Base-by-base conservation (phyloP, 2,888 invertebrate species). In the Xanthorhoe designata region DNA sequence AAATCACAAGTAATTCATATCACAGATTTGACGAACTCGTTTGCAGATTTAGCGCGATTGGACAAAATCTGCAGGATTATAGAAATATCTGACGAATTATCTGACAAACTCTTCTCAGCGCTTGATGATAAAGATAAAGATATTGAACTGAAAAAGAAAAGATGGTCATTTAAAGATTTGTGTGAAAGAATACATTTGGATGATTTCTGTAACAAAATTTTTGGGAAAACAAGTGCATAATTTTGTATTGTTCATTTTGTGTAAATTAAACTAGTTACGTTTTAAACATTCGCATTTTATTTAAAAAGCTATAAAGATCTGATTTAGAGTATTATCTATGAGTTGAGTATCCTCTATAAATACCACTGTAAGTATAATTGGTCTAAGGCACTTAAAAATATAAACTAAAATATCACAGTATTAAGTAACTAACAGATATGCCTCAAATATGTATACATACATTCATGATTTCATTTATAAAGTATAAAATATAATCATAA, bases 71-170 rank as follows among this genome's bases (percentile, higher is more conserved):
- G 92, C 70, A 84, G 85, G 64, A 91, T 92, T 7, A 91, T 93
- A n/a, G 92, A 93, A 79, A 92, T 92, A 67, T 92, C 93, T 0
- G 92, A 93, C 60, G 92, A 93, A 62, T 60, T 92, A 8, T 92
- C 93, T 0, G 87, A 92, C 64, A 79, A 86, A 75, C 74, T 93
- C 51, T 89, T 93, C 69, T 86, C 89, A 2, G 70, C 77, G 15
- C 77, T 92, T 5, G 79, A 87, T 57, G 74, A 73, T 13, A 35
- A 52, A 1, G 72, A 78, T 0, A 24, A 24, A 3, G 51, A 38
- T 1, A 65, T 69, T 0, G 66, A 67, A 17, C 42, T 74, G 2
- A 73, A 72, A 42, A 76, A 78, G 8, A 83, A 81, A 66, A 80
- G 80, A 66, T 93, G 92, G 92, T 92, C 92, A 0, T 91, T 93